Conservation (phyloP, 2,888 invertebrate genomes). For the Tenthredo distinguenda region DNA sequence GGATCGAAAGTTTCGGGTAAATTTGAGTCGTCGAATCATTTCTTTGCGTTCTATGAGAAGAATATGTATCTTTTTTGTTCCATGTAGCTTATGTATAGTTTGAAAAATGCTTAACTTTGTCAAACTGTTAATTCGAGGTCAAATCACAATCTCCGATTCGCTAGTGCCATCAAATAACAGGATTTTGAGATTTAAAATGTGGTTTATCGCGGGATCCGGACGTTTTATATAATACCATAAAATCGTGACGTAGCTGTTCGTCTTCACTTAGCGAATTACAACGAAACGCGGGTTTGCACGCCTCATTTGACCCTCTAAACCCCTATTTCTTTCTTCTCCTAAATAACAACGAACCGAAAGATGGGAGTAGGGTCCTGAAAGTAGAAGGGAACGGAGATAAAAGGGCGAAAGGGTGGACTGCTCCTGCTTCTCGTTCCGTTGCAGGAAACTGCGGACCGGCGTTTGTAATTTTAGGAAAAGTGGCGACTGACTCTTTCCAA, state of each 20-base stretch:
- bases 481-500: conserved; percentile 5
- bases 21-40: neutral
- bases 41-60: no score
- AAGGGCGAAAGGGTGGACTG: conserved; percentile 14
- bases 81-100: neutral
- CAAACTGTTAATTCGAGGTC: neutral
- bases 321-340: neutral
- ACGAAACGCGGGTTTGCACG: neutral
- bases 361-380: neutral
- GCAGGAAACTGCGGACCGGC: neutral
- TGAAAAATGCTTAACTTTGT: neutral
- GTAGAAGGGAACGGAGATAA: neutral
- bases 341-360: neutral
- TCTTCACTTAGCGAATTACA: neutral
- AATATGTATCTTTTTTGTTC: no score
- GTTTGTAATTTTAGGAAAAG: conserved; percentile 45
- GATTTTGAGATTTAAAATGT: neutral
- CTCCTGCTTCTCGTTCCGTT: neutral
- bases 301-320: neutral
- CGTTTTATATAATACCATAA: neutral
- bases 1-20: neutral
- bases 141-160: neutral
- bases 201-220: neutral
- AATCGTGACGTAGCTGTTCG: neutral
- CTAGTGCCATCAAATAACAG: neutral